A percentile compares a stretch with the other conserved stretches of the same genome.
Conservation (phyloP, 2,888 invertebrate genomes). For the Acanthacorydalis orientalis region DNA sequence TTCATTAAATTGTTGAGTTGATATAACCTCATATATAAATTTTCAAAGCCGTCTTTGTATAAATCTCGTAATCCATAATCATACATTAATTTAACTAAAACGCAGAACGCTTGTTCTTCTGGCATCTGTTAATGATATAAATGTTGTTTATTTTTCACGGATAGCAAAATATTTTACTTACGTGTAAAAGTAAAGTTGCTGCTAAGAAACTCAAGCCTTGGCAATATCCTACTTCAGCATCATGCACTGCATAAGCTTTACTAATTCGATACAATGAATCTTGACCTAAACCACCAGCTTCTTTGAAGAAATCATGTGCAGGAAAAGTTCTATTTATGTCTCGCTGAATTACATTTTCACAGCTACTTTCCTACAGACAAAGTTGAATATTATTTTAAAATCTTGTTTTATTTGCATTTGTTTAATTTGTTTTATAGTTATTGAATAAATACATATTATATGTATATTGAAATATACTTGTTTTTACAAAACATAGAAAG, state of each 20-base stretch:
- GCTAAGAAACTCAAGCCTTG: slow-evolving; percentile 97
- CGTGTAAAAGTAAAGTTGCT: slow-evolving; percentile 87
- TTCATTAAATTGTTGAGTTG: slow-evolving; percentile 88
- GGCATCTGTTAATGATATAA: slow-evolving; percentile 64
- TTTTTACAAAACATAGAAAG: too few species aligned
- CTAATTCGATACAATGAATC: slow-evolving; percentile 91
- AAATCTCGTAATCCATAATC: slow-evolving; percentile 86
- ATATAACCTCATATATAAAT: slow-evolving; percentile 84
- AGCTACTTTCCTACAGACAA: slow-evolving; percentile 64
- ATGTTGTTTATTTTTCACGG: slow-evolving; percentile 1
- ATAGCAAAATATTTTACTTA: slow-evolving; percentile 31
- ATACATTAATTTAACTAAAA: slow-evolving; percentile 93
- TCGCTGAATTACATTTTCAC: slow-evolving; percentile 86
- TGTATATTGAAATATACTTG: too few species aligned
- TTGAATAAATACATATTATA: too few species aligned
- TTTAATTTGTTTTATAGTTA: background rate
- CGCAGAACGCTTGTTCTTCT: slow-evolving; percentile 97
- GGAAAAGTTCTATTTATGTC: slow-evolving; percentile 98
- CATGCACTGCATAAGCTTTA: slow-evolving; percentile 94
- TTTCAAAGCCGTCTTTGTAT: slow-evolving; percentile 94
- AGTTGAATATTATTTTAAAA: slow-evolving; percentile 7
- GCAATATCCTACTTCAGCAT: slow-evolving; percentile 96
- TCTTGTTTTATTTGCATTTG: background rate
- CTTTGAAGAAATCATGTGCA: slow-evolving; percentile 95
- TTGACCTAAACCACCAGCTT: slow-evolving; percentile 87